These are phyloP conservation scores for Drosophila santomea DNA, from an alignment of 1,140 invertebrate species.

Conservation along the genomic window DNA sequence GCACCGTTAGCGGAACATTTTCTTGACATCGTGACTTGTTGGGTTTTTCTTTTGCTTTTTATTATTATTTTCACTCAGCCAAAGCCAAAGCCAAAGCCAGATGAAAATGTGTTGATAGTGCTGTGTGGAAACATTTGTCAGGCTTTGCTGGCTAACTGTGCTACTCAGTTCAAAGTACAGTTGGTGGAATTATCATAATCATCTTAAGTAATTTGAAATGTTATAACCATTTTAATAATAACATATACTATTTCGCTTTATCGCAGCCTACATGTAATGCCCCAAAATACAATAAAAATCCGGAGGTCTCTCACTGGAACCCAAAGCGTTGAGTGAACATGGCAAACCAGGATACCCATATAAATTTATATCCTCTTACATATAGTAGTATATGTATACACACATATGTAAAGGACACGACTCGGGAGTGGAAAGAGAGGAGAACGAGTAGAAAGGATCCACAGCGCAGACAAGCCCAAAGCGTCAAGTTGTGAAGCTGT, in stretches of 20 bases:
- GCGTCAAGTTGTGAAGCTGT: slow-evolving; percentile 82
- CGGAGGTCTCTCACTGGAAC: slow-evolving; percentile 12
- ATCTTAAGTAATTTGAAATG: neutral
- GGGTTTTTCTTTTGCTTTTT: slow-evolving; percentile 15
- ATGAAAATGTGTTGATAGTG: slow-evolving; percentile 63
- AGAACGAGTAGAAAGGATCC: slow-evolving; percentile 5
- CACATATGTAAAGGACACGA: slow-evolving; percentile 26
- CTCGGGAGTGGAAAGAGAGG: neutral
- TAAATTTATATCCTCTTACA: slow-evolving; percentile 56
- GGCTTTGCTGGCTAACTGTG: slow-evolving; percentile 50
- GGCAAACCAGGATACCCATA: slow-evolving; percentile 62
- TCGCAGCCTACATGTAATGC: slow-evolving; percentile 1
- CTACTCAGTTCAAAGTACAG: slow-evolving; percentile 17
- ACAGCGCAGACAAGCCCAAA: slow-evolving; percentile 47
- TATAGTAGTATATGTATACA: neutral
- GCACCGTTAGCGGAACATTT: slow-evolving; percentile 52
- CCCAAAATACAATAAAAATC: too few species aligned
- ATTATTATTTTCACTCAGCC: neutral
- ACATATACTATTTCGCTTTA: too few species aligned
- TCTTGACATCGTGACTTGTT: slow-evolving; percentile 69
- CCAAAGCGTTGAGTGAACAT: slow-evolving; percentile 70
- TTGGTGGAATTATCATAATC: neutral
- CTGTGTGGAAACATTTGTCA: slow-evolving; percentile 6
- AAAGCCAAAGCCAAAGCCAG: slow-evolving; percentile 36
- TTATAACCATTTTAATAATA: neutral